Conservation (phyloP, 2,113 vertebrate species). For the Petrocephalus zakoni region DNA sequence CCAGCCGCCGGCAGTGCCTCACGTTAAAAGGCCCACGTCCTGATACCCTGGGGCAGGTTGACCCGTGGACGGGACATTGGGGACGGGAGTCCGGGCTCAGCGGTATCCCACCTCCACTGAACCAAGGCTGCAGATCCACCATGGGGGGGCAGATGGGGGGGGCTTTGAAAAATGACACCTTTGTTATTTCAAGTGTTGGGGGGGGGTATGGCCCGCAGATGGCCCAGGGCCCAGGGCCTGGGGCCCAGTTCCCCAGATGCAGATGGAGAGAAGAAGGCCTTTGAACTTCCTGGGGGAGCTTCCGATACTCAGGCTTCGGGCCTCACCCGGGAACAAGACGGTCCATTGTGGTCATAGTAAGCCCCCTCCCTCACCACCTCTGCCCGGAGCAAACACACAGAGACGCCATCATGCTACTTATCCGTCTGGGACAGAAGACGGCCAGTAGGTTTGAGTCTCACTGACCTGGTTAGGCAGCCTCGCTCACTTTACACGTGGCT, state of each 20-base stretch:
- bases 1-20: conserved; percentile 86
- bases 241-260: conserved; percentile 75
- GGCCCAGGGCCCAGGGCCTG: conserved; percentile 69
- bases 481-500: background rate
- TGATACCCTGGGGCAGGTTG: conserved; percentile 88
- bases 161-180: conserved; percentile 99
- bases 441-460: background rate
- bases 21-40: conserved; percentile 87
- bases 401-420: background rate
- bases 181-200: conserved; percentile 93
- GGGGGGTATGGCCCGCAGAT: conserved; percentile 90
- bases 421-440: background rate
- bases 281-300: conserved; percentile 57
- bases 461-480: background rate
- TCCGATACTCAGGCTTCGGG: background rate
- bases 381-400: conserved; percentile 61
- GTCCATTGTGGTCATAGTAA: background rate
- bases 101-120: conserved; percentile 94
- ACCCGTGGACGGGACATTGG: conserved; percentile 75
- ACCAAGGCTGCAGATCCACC: conserved; percentile 77
- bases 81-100: conserved; percentile 82
- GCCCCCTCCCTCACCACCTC: conserved; percentile 62
- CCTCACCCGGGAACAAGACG: background rate
- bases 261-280: conserved; percentile 70
- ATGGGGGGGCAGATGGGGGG: conserved; percentile 74